Evolutionary conservation across 2,113 vertebrate species (phyloP).

Genomic region (Pycnonotus jocosus): DNA sequence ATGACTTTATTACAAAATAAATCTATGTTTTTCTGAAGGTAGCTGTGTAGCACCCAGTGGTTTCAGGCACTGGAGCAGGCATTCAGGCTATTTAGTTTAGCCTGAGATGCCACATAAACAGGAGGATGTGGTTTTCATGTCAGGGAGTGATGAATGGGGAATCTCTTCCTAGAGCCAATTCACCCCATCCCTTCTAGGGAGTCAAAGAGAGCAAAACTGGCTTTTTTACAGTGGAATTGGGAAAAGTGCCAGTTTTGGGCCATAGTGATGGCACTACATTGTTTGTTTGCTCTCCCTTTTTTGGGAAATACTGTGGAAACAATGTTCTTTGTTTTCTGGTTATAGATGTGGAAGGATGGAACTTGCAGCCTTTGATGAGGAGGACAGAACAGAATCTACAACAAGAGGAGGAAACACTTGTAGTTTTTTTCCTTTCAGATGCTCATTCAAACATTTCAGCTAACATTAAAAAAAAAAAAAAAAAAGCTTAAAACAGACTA

Average conservation of each 20-base stretch:
- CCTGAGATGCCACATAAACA: background rate
- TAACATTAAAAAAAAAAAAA: background rate
- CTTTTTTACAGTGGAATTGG: background rate
- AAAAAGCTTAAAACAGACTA: constrained; percentile 13
- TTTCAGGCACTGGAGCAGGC: background rate
- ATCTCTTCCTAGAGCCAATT: background rate
- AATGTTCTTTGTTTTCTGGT: background rate
- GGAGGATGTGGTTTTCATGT: background rate
- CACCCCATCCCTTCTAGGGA: background rate
- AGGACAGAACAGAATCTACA: background rate
- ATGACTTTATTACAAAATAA: background rate
- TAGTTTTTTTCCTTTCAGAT: background rate
- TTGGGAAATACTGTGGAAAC: background rate
- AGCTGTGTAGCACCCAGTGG: background rate
- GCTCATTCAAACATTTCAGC: constrained; percentile 4
- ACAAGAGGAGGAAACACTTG: background rate
- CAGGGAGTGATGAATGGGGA: background rate
- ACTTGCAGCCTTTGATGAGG: background rate
- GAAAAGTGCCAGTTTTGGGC: background rate
- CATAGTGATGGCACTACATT: background rate
- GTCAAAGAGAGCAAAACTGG: background rate
- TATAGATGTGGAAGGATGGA: background rate
- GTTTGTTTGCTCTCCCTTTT: background rate
- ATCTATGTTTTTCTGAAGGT: background rate
- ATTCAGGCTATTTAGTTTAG: background rate